Evolutionary conservation across 2,888 invertebrate genomes (phyloP).

Genomic region (Aspidapion aeneum): DNA sequence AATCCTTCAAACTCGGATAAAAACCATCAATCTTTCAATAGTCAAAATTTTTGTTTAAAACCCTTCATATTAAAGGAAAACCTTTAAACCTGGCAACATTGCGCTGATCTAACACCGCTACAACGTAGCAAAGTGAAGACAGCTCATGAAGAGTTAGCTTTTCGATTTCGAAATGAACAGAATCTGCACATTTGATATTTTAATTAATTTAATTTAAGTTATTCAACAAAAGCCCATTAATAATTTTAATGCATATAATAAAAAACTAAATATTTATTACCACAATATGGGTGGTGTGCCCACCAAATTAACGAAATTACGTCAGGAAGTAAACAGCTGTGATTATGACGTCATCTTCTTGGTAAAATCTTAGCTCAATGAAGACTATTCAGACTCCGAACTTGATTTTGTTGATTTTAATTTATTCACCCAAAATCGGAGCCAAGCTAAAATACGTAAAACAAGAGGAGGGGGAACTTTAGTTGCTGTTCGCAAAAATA

Average conservation of each 20-base stretch:
- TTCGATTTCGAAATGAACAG: background rate
- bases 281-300: background rate
- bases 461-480: background rate
- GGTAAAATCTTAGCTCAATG: background rate
- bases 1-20: too few species aligned
- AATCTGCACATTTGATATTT: background rate
- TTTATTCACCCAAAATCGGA: background rate
- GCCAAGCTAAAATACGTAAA: background rate
- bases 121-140: background rate
- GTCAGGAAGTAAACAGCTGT: background rate
- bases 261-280: background rate
- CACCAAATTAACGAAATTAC: background rate
- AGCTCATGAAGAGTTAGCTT: background rate
- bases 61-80: too few species aligned
- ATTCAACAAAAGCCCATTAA: background rate
- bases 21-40: too few species aligned
- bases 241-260: background rate
- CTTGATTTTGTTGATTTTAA: background rate
- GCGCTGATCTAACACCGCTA: too few species aligned
- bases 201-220: background rate
- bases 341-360: background rate
- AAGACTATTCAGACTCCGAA: background rate
- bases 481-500: background rate
- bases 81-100: too few species aligned
- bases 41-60: too few species aligned